Evolutionary conservation across 2,113 vertebrate genomes (phyloP).

Genomic region (Toxotes jaculatrix): DNA sequence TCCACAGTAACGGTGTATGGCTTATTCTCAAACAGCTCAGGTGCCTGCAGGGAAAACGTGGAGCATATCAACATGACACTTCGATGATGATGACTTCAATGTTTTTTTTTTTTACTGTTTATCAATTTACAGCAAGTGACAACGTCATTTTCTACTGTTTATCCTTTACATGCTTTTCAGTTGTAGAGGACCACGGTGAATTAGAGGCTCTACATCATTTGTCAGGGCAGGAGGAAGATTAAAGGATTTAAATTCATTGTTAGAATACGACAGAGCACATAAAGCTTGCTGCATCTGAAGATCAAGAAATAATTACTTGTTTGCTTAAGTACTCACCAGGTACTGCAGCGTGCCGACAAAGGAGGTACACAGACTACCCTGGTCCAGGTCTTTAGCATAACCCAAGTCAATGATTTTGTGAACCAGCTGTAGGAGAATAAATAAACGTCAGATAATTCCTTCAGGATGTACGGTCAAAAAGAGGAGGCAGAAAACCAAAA

Average conservation of each 20-base stretch:
- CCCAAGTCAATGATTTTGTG: conserved; percentile 99
- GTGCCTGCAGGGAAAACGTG: conserved; percentile 86
- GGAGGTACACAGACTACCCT: conserved; percentile 97
- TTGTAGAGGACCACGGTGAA: too few species aligned
- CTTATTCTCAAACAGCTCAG: conserved; percentile 97
- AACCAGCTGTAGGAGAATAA: conserved; percentile 81
- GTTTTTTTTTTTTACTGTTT: neutral
- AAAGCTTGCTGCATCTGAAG: neutral
- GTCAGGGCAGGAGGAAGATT: neutral
- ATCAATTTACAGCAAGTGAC: neutral
- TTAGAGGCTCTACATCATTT: neutral
- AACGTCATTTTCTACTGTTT: neutral
- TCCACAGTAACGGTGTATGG: conserved; percentile 96
- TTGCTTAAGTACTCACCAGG: conserved; percentile 85
- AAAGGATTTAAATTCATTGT: neutral
- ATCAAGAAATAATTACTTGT: neutral
- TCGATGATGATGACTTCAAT: neutral
- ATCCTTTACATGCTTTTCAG: neutral
- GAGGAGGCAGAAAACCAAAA: neutral
- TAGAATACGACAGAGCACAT: neutral
- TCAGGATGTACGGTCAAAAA: neutral
- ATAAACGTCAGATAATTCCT: neutral
- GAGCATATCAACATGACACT: neutral
- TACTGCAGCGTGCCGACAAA: conserved; percentile 98
- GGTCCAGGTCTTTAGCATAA: conserved; percentile 98